These are phyloP conservation scores for Sebastes nivosus DNA, from an alignment of 2,797 vertebrate species.

Conservation along the genomic window DNA sequence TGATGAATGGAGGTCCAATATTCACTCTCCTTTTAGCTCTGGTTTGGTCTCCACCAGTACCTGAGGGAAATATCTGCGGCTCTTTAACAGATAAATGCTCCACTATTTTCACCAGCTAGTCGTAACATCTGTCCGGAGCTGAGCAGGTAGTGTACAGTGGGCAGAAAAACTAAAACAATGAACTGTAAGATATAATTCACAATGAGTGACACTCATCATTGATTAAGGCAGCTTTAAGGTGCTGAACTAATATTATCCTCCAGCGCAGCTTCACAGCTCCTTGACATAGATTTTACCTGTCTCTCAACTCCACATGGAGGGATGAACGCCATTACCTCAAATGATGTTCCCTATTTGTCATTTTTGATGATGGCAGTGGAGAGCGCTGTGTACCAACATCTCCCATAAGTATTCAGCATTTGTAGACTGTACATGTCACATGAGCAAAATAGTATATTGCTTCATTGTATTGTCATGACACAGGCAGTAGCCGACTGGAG, in stretches of 20 bases:
- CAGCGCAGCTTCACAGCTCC: too few relatives aligned
- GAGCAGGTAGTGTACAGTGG: neutral
- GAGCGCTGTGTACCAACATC: too few relatives aligned
- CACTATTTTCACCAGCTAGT: neutral
- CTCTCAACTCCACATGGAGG: neutral
- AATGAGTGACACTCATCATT: neutral
- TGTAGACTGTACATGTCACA: too few relatives aligned
- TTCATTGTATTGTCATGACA: too few relatives aligned
- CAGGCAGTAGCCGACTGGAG: too few relatives aligned
- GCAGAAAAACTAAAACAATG: too few relatives aligned
- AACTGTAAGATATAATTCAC: neutral
- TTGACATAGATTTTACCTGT: too few relatives aligned
- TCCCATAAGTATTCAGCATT: too few relatives aligned
- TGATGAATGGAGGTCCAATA: neutral
- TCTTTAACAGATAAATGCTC: neutral
- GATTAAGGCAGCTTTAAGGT: neutral
- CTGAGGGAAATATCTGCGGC: neutral
- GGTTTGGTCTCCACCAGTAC: neutral
- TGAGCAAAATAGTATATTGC: too few relatives aligned
- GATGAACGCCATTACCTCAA: neutral
- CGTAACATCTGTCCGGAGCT: accelerated
- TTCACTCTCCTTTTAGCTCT: neutral
- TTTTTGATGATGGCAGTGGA: too few relatives aligned
- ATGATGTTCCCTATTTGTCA: too few relatives aligned
- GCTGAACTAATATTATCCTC: neutral